Conservation (phyloP, 2,797 vertebrate species). For the Phoebastria nigripes region DNA sequence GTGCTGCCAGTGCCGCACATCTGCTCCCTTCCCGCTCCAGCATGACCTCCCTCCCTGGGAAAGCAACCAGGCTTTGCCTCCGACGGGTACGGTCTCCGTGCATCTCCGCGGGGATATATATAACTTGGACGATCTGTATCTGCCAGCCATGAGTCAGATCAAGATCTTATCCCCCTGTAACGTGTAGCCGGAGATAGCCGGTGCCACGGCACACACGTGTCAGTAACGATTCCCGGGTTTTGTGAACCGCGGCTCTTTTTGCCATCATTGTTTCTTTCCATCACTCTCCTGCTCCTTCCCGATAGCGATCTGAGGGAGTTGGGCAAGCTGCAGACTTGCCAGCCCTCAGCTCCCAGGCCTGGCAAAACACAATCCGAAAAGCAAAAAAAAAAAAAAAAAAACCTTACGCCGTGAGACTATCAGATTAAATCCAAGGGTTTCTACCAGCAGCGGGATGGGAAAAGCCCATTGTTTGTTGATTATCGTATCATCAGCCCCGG, state of each 20-base stretch:
- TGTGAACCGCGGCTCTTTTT: constrained; percentile 41
- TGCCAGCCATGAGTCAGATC: constrained; percentile 63
- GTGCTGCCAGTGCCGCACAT: neutral
- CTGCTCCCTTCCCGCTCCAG: neutral
- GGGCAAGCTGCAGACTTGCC: constrained; percentile 59
- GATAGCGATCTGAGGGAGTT: constrained; percentile 57
- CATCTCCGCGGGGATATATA: constrained; percentile 18
- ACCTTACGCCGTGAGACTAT: constrained; percentile 52
- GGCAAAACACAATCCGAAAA: neutral
- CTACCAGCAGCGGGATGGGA: constrained; percentile 64
- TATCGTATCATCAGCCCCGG: constrained; percentile 68
- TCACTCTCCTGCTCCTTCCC: constrained; percentile 38
- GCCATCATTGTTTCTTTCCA: constrained; percentile 62
- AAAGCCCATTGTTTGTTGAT: constrained; percentile 73
- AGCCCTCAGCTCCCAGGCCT: constrained; percentile 61
- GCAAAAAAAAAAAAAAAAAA: neutral
- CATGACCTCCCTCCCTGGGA: neutral
- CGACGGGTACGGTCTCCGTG: constrained; percentile 1
- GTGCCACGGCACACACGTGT: constrained; percentile 35
- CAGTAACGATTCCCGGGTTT: constrained; percentile 41
- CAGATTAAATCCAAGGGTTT: constrained; percentile 71
- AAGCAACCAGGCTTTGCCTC: constrained; percentile 40
- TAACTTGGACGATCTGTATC: constrained; percentile 59
- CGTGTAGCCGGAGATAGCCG: constrained; percentile 42
- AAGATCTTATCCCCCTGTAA: constrained; percentile 60